A percentile compares a stretch with the other conserved stretches of the same genome.
Conservation (phyloP, 1,140 invertebrate species). For the Caerostris extrusa region DNA sequence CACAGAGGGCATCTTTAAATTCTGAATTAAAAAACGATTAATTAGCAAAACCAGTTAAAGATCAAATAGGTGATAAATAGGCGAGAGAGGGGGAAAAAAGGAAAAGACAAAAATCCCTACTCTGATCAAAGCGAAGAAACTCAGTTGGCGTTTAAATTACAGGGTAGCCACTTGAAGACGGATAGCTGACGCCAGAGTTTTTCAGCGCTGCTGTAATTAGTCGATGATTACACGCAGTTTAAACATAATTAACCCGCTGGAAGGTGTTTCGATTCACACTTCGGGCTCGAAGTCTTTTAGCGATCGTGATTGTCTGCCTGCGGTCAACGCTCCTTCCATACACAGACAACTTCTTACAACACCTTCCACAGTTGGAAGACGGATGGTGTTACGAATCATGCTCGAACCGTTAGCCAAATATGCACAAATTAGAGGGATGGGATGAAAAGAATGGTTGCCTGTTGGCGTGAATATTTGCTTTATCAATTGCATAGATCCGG, state of each 20-base stretch:
- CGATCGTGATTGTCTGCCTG: conserved; percentile 63
- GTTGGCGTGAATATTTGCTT: conserved; percentile 55
- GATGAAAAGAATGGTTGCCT: background rate
- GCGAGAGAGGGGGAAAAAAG: background rate
- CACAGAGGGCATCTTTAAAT: no score
- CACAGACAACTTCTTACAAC: conserved; percentile 47
- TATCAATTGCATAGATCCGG: conserved; percentile 65
- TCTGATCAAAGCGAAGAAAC: background rate
- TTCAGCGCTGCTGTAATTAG: conserved; percentile 77
- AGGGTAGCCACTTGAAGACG: conserved; percentile 68
- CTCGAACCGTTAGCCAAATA: conserved; percentile 62
- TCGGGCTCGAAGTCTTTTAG: conserved; percentile 30
- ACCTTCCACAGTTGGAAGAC: conserved; percentile 53
- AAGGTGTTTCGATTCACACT: conserved; percentile 77
- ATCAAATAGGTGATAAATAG: conserved; percentile 4
- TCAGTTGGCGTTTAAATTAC: conserved; percentile 72
- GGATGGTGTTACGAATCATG: conserved; percentile 49
- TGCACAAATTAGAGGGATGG: conserved; percentile 44
- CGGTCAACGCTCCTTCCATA: conserved; percentile 49
- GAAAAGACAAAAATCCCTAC: conserved; percentile 40
- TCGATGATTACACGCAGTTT: conserved; percentile 77
- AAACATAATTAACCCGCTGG: conserved; percentile 76
- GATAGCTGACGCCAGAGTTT: conserved; percentile 72
- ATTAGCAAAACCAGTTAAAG: background rate
- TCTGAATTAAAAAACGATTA: background rate